These are phyloP conservation scores for Chionoecetes opilio DNA, from an alignment of 1,140 invertebrate genomes.

Conservation along the genomic window DNA sequence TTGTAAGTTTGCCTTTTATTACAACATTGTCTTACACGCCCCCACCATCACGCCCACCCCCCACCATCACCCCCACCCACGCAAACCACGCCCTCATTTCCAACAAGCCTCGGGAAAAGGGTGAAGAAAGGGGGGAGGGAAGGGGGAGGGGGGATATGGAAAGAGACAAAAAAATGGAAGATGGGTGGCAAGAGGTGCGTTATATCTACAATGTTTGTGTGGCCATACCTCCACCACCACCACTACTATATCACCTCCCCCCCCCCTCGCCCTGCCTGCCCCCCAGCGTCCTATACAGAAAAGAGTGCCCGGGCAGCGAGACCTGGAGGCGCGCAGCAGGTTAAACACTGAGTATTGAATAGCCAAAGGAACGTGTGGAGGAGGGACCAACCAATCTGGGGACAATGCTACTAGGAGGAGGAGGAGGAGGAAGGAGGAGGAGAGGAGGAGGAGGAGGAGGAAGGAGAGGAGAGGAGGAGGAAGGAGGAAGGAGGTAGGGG, in stretches of 20 bases:
- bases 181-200: neutral
- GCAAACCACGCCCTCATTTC: too few relatives aligned
- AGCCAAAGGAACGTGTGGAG: neutral
- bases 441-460: constrained; percentile 25
- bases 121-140: neutral
- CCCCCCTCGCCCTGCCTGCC: neutral
- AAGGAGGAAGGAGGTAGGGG: too few relatives aligned
- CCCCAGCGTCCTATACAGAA: neutral
- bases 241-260: neutral
- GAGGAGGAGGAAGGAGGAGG: neutral
- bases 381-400: neutral
- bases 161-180: neutral
- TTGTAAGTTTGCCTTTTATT: neutral
- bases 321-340: neutral
- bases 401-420: neutral
- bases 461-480: neutral
- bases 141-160: too few relatives aligned
- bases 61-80: neutral
- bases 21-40: neutral
- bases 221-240: neutral
- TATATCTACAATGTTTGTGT: neutral
- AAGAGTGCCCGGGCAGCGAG: neutral
- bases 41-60: neutral
- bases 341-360: constrained; percentile 21
- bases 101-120: neutral